phyloP scores from a whole-genome alignment of 2,113 vertebrate genomes.

The Quiscalus mexicanus region DNA sequence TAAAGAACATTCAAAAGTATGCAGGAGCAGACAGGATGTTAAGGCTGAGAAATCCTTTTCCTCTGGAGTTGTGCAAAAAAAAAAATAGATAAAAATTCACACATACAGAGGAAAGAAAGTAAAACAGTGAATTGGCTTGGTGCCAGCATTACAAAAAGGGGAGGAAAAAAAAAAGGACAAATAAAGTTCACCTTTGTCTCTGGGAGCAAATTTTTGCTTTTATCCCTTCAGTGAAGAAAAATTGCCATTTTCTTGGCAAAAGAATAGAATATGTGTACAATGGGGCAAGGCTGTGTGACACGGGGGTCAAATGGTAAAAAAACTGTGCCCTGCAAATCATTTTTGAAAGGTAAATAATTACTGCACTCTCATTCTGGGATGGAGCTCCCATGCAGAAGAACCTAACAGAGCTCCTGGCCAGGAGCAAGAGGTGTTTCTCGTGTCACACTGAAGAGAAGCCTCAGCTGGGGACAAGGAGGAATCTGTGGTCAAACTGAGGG shows the following conservation, averaged over 20 bases:
- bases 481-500: neutral
- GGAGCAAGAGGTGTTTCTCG: neutral
- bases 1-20: constrained; percentile 30
- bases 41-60: constrained; percentile 40
- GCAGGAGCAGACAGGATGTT: constrained; percentile 51
- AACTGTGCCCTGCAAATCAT: neutral
- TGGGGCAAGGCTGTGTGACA: neutral
- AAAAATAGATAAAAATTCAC: neutral
- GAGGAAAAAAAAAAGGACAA: neutral
- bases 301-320: neutral
- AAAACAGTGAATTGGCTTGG: neutral
- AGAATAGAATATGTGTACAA: neutral
- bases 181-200: neutral
- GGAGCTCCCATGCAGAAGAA: neutral
- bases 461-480: neutral
- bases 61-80: neutral
- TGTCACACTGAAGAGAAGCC: neutral
- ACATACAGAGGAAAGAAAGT: neutral
- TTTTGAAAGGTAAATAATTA: neutral
- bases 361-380: neutral
- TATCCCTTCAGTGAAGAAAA: neutral
- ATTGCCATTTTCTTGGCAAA: neutral
- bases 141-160: neutral
- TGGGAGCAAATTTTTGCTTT: neutral
- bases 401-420: neutral